These are phyloP conservation scores for Malacoraja senta DNA, from an alignment of 2,797 vertebrate genomes.

Conservation along the genomic window DNA sequence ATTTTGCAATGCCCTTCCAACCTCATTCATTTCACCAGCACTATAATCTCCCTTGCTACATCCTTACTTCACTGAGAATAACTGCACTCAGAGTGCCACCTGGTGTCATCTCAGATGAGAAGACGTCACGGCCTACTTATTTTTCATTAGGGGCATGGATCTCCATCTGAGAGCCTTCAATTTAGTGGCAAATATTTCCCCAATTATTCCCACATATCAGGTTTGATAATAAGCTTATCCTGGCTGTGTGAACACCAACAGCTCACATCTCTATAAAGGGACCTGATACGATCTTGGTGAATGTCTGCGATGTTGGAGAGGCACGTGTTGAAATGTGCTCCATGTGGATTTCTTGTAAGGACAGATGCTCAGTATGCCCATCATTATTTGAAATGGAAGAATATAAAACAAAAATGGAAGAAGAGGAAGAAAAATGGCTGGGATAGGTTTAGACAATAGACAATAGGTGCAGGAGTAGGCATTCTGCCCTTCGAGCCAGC, in stretches of 20 bases:
- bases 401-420: not conserved
- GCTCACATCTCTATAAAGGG: not conserved
- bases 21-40: not conserved
- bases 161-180: too few relatives aligned
- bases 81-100: conserved; percentile 1
- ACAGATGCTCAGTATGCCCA: not conserved
- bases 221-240: too few relatives aligned
- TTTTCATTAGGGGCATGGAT: too few relatives aligned
- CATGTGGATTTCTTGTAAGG: not conserved
- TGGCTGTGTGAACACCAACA: too few relatives aligned
- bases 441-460: not conserved
- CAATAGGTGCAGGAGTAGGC: too few relatives aligned
- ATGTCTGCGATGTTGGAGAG: not conserved
- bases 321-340: not conserved
- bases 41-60: not conserved
- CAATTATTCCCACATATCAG: too few relatives aligned
- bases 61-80: not conserved
- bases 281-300: not conserved
- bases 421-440: not conserved
- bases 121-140: not conserved
- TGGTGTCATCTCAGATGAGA: not conserved
- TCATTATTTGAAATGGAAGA: not conserved
- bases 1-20: not conserved
- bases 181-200: too few relatives aligned
- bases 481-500: too few relatives aligned